These are phyloP conservation scores for Turdus rufiventris DNA, from an alignment of 2,113 vertebrate species.

Conservation along the genomic window DNA sequence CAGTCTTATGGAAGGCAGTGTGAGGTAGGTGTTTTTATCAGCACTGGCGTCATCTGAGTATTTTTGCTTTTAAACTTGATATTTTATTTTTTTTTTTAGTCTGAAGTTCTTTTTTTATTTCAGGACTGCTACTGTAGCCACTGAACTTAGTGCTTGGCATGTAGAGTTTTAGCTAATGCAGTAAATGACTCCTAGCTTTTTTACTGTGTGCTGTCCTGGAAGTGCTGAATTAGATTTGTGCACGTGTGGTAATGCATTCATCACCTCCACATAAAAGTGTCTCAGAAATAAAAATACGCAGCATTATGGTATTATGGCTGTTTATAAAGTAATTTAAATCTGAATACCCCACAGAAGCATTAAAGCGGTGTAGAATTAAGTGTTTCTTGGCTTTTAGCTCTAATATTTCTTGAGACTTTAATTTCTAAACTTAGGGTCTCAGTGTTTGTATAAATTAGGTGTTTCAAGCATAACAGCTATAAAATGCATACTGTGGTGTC, in stretches of 20 bases:
- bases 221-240: not conserved
- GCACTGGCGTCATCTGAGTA: rapidly evolving
- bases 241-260: not conserved
- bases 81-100: not conserved
- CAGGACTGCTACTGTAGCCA: not conserved
- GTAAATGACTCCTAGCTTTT: not conserved
- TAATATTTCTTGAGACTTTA: not conserved
- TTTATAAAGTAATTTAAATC: not conserved
- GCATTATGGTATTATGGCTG: not conserved
- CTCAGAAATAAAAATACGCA: not conserved
- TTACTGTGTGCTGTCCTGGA: not conserved
- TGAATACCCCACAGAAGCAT: not conserved
- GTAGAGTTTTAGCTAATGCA: not conserved
- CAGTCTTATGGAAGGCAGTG: not conserved
- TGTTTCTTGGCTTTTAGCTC: not conserved
- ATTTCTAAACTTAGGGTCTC: not conserved
- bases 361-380: not conserved
- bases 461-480: not conserved
- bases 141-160: not conserved
- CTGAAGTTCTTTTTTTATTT: not conserved
- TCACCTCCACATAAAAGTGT: not conserved
- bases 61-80: not conserved
- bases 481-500: not conserved
- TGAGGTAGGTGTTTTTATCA: not conserved
- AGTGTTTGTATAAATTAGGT: not conserved